Conservation (phyloP, 2,113 vertebrate species). For the Hydrolagus affinis region DNA sequence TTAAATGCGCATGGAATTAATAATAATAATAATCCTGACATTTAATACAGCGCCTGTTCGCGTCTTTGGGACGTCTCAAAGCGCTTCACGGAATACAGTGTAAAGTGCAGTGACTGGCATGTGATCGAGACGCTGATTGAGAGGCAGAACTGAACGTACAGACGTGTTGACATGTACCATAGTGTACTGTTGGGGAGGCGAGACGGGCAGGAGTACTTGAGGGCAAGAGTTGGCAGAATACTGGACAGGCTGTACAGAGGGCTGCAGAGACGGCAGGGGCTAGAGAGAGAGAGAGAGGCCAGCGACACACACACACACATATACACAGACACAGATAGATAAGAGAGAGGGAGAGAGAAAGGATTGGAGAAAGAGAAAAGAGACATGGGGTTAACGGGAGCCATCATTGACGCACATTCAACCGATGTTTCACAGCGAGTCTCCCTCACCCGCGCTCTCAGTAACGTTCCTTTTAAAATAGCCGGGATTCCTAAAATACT, state of each 20-base stretch:
- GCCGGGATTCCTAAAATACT: too few relatives aligned
- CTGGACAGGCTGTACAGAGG: conserved; percentile 76
- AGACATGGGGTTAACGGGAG: conserved; percentile 20
- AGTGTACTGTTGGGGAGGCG: conserved; percentile 98
- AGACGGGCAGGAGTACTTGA: conserved; percentile 98
- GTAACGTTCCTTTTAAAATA: too few relatives aligned
- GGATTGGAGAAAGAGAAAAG: conserved; percentile 20
- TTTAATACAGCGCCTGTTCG: too few relatives aligned
- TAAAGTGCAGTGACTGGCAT: too few relatives aligned
- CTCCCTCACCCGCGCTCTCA: too few relatives aligned
- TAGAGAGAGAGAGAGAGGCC: conserved; percentile 38
- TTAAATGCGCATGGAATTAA: too few relatives aligned
- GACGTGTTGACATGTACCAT: conserved; percentile 68
- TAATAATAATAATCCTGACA: too few relatives aligned
- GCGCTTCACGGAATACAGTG: too few relatives aligned
- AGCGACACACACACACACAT: too few relatives aligned
- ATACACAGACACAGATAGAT: conserved; percentile 42
- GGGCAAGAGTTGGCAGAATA: conserved; percentile 95
- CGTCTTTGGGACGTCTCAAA: too few relatives aligned
- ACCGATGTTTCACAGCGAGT: not conserved
- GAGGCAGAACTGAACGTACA: conserved; percentile 26
- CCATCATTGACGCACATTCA: not conserved
- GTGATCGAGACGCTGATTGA: not conserved
- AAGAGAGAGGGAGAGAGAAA: conserved; percentile 36
- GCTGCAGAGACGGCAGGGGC: conserved; percentile 76